Base-by-base conservation (phyloP, 1,140 invertebrate genomes). In the Nasonia giraulti region DNA sequence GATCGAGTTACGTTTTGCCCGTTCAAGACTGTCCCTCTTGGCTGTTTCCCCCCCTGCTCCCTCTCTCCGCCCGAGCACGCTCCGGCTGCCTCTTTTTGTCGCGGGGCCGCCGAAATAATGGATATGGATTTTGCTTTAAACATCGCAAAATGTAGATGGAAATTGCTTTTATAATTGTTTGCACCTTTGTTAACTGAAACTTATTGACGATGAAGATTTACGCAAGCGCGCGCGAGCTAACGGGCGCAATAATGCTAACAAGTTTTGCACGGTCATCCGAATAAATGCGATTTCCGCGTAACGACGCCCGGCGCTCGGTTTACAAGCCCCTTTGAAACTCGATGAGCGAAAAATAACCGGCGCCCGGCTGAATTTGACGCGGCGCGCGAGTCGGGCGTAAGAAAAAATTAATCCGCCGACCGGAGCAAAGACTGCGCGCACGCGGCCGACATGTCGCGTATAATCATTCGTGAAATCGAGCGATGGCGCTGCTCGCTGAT, bases 91-190 rank as follows among this genome's bases (percentile, higher is more conserved):
- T 17, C 14, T 55, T 55, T 55, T 55, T 55, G 12, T 5, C 12
- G 1, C 27, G 27, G 1, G 27, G 27, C 50, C 44, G 12, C 17
- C 27, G n/a, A 23, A 80, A 73, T 81, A 73, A 81, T 73, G 80
- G 80, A 81, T 27, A 27, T 73, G 80, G 50, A 73, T 78, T 78
- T 33, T 27, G 17, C n/a, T 78, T 78, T 62, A 33, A 78, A 8
- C 50, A 40, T 40, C 37, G 37, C 17, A 17, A 62, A 62, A 62
- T 8, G 17, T 20, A 0, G 55, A 62, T 62, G 55, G 7, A 17
- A 62, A n/a, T 62, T 20, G 17, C 55, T 62, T 62, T 62, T 62
- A 62, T 62, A 62, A 62, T 62, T 62, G 55, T 62, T 62, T 62
- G n/a, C 55, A 20, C 55, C 55, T 62, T 62, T 62, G 20, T 62